Evolutionary conservation across 2,113 vertebrate genomes (phyloP), one percentile per base, ranked within the genome.

Genomic region (Equus quagga): DNA sequence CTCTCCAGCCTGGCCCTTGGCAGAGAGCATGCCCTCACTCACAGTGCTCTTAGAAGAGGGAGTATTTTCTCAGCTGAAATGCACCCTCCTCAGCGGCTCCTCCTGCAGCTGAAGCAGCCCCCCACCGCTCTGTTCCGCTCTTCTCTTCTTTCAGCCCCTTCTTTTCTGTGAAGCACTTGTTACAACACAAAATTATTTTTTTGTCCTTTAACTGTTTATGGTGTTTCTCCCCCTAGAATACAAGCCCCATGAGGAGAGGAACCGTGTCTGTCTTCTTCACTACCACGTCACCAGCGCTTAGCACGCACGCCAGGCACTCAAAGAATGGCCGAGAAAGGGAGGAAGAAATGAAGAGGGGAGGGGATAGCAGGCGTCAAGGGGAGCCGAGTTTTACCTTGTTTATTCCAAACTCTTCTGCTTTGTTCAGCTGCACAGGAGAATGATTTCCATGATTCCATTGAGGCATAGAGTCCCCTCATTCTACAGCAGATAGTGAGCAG

Each of bases 101-200:
- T 56, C 69, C 44, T 24, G 17, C 21, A 21, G 18, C 46, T 15
- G 23, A 6, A 36, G 14, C 6, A 56, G 33, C 36, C 36, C 11
- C n/a, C 33, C 13, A 44, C 3, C 51, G 36, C 28, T 69, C 79
- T 36, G 44, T 28, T 36, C 15, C 58, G 31, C 33, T 18, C 18
- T 21, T 91, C 58, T 82, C 36, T 72, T 62, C 49, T 79, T 79
- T 44, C 17, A 36, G 56, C 9, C n/a, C 28, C 12, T 51, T 75
- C 94, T 82, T 92, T 86, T 44, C 72, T 91, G 62, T 65, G 54
- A 94, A 90, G 26, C 49, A 28, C 62, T 62, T 75, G 24, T 64
- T 69, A 33, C 31, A 78, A 51, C 8, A 51, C 64, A 44, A 78
- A 69, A 51, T 79, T 33, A 49, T 60, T 92, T 12, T 44, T 81